Evolutionary conservation across 2,797 vertebrate genomes (phyloP), one percentile per base, ranked within the genome.

Genomic region (Phyllotis vaccarum): DNA sequence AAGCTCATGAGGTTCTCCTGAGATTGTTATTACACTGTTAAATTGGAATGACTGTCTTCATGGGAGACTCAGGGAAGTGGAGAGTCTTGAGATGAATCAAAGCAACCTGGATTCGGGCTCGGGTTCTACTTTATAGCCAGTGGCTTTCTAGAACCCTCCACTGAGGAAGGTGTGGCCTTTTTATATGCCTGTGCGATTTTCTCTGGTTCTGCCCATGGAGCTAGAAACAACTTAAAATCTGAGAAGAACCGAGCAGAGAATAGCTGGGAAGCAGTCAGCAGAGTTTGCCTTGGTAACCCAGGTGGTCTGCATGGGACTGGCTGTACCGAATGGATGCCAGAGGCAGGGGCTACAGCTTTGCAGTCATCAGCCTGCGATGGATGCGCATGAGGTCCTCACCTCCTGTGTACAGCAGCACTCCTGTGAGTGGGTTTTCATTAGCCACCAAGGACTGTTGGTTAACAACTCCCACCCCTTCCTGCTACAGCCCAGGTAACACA

Each of bases 71-170:
- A 3, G 58, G n/a, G 79, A 87, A 52, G 37, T n/a, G 37, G 88
- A 70, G 27, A 54, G 49, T 54, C 54, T 56, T 52, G n/a, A 3
- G 75, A 43, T 40, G 37, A 89, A 91, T 21, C 37, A n/a, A 62
- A 56, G 72, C 21, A 14, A 58, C 49, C 74, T 62, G 17, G 81
- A 70, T 31, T 58, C 66, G 43, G 62, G 85, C 76, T 58, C 5
- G 8, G 31, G 86, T 72, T 37, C 66, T 49, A 70, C 74, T 70
- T 93, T 52, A 54, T 19, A 70, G 62, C 56, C 17, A 1, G 43
- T 88, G 79, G 13, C 72, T 96, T 90, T 89, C 75, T 96, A 40
- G 78, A 56, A n/a, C 64, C 46, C 78, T 66, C 66, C 9, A 7
- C n/a, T 22, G 19, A 81, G n/a, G n/a, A 66, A 62, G 54, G 24